These are phyloP conservation scores for Pygathrix nemaeus DNA, from an alignment of 2,113 vertebrate species.

Conservation along the genomic window DNA sequence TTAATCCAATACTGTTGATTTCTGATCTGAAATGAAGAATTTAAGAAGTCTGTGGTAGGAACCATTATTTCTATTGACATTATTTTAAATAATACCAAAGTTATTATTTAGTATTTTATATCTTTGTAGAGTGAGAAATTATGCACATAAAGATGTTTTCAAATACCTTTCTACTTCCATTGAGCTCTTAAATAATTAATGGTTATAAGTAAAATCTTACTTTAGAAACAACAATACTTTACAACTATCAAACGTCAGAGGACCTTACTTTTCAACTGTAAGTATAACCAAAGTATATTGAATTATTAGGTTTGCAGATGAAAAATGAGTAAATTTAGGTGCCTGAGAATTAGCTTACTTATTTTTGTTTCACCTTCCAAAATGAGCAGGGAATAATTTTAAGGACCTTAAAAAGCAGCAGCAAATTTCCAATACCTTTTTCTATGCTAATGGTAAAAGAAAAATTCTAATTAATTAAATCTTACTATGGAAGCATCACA, in stretches of 20 bases:
- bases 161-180: not conserved
- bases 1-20: not conserved
- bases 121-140: not conserved
- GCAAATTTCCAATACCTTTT: slow-evolving; percentile 38
- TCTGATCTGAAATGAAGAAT: not conserved
- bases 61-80: not conserved
- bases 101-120: not conserved
- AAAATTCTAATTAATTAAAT: slow-evolving; percentile 55
- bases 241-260: not conserved
- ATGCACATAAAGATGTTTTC: not conserved
- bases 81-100: slow-evolving; percentile 17
- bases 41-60: not conserved
- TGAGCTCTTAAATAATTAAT: slow-evolving; percentile 24
- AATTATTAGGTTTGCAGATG: slow-evolving; percentile 6
- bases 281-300: not conserved
- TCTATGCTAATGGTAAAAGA: slow-evolving; percentile 25
- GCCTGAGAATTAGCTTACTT: slow-evolving; percentile 42
- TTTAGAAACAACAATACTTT: not conserved
- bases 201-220: not conserved
- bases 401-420: slow-evolving; percentile 22
- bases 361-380: not conserved
- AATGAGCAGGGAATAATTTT: not conserved
- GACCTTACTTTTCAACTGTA: slow-evolving; percentile 33
- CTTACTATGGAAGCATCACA: not conserved
- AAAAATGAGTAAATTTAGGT: slow-evolving; percentile 37